Percentiles rank a stretch among this genome's conserved stretches.
Conservation (phyloP, 2,797 vertebrate genomes). For the Periophthalmus magnuspinnatus region DNA sequence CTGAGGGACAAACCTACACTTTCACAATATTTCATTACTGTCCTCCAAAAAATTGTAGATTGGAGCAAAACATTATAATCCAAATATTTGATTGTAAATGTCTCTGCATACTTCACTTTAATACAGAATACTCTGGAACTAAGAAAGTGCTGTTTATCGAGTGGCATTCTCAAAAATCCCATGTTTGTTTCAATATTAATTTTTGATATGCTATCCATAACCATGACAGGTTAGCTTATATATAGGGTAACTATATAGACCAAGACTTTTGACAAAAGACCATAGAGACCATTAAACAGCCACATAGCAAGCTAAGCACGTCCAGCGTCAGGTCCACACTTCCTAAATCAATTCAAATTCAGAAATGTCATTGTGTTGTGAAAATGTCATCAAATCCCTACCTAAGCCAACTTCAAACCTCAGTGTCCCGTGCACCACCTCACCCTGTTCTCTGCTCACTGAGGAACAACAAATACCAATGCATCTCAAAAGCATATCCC, state of each 20-base stretch:
- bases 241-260: no score
- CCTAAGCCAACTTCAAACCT: background rate
- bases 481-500: background rate
- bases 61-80: background rate
- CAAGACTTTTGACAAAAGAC: background rate
- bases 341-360: background rate
- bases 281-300: background rate
- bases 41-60: background rate
- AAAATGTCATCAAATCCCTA: slow-evolving; percentile 5
- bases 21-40: background rate
- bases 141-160: background rate
- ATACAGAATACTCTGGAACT: background rate
- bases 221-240: no score
- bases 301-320: background rate
- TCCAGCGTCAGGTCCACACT: background rate
- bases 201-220: background rate
- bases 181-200: background rate
- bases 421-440: background rate
- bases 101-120: background rate
- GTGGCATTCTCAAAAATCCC: background rate
- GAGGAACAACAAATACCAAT: background rate
- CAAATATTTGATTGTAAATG: background rate
- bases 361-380: background rate
- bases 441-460: background rate
- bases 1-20: background rate